These are phyloP conservation scores for Pocillopora meandrina DNA, from an alignment of 92 coral and sea anemone genomes.

Conservation along the genomic window DNA sequence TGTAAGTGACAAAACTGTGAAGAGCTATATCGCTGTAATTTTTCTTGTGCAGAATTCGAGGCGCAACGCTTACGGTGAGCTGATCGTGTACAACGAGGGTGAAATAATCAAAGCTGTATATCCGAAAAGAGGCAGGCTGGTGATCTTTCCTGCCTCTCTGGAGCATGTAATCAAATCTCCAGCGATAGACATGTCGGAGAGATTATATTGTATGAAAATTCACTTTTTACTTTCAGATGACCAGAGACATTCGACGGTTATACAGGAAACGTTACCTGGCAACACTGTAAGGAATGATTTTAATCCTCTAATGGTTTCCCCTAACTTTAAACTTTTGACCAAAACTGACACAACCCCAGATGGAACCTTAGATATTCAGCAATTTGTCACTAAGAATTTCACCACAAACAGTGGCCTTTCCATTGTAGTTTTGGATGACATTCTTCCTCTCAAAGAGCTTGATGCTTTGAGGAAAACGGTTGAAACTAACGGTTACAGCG, in stretches of 20 bases:
- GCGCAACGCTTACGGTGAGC: slow-evolving; percentile 75
- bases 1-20: not conserved
- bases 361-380: slow-evolving; percentile 13
- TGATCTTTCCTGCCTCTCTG: slow-evolving; percentile 57
- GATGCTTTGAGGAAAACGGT: slow-evolving; percentile 50
- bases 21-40: slow-evolving; percentile 36
- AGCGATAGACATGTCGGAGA: slow-evolving; percentile 45
- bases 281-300: not conserved
- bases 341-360: not conserved
- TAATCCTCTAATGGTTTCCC: not conserved
- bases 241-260: not conserved
- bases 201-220: slow-evolving; percentile 55
- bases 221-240: slow-evolving; percentile 32
- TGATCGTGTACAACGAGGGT: slow-evolving; percentile 63
- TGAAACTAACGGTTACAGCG: slow-evolving; percentile 55
- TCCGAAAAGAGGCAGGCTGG: slow-evolving; percentile 69
- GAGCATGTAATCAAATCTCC: slow-evolving; percentile 73
- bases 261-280: not conserved
- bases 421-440: slow-evolving; percentile 68
- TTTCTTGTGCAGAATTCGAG: slow-evolving; percentile 62
- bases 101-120: slow-evolving; percentile 70
- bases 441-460: slow-evolving; percentile 49
- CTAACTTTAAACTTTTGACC: slow-evolving; percentile 18
- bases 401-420: slow-evolving; percentile 59
- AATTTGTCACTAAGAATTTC: slow-evolving; percentile 63